These are phyloP conservation scores for Acinonyx jubatus DNA, from an alignment of 2,113 vertebrate genomes.

Conservation along the genomic window DNA sequence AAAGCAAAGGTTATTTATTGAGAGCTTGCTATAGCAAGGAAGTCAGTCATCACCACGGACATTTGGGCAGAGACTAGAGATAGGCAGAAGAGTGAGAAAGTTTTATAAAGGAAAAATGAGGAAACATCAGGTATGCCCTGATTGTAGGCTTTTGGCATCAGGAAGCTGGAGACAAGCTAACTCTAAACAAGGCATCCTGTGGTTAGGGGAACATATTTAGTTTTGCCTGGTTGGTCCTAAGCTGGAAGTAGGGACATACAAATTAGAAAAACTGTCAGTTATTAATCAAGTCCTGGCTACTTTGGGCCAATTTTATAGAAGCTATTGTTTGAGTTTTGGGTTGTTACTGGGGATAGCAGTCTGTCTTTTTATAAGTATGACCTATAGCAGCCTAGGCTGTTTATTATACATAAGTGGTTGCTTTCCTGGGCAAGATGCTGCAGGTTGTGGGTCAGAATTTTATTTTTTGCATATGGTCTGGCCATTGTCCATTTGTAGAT, in stretches of 20 bases:
- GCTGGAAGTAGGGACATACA: background rate
- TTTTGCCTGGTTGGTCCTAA: background rate
- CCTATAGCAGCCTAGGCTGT: background rate
- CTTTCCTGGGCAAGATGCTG: too few species aligned
- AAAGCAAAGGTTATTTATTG: background rate
- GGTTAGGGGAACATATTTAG: background rate
- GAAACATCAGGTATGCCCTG: fast-evolving
- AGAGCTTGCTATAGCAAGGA: background rate
- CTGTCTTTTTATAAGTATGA: background rate
- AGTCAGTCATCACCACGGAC: too few species aligned
- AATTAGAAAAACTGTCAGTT: background rate
- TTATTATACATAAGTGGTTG: too few species aligned
- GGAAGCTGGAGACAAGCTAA: background rate
- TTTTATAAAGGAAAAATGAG: background rate
- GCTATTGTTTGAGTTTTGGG: background rate
- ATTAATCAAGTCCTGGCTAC: background rate
- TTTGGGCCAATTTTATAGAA: background rate
- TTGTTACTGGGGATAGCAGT: background rate
- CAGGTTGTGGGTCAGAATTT: too few species aligned
- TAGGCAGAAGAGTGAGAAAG: background rate
- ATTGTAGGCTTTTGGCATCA: too few species aligned
- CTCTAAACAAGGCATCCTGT: background rate
- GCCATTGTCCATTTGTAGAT: background rate
- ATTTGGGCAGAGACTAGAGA: background rate
- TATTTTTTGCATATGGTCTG: background rate